phyloP scores from a whole-genome alignment of 1,140 invertebrate species.

The Dysdera silvatica region DNA sequence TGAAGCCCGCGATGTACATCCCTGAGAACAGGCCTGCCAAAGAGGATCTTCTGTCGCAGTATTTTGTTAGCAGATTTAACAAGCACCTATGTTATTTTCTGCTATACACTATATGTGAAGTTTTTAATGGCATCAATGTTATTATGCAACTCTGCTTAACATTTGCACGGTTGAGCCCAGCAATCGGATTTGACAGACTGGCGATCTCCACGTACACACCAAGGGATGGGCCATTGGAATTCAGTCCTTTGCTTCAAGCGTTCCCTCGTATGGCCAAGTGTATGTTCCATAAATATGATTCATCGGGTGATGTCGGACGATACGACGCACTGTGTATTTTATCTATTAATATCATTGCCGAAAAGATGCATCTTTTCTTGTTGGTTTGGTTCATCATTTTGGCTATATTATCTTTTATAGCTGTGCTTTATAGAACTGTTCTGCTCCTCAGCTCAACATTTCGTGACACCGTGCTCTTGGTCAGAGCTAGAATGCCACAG shows the following conservation, averaged over 20 bases:
- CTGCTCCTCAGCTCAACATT: constrained; percentile 48
- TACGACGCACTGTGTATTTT: constrained; percentile 73
- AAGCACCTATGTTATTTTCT: constrained; percentile 79
- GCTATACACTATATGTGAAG: constrained; percentile 75
- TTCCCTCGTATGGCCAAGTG: constrained; percentile 85
- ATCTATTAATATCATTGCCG: constrained; percentile 75
- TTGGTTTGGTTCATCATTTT: constrained; percentile 79
- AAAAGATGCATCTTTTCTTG: constrained; percentile 71
- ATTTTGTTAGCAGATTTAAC: constrained; percentile 67
- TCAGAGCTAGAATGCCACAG: constrained; percentile 23
- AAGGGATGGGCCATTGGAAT: constrained; percentile 61
- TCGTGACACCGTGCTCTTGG: constrained; percentile 14
- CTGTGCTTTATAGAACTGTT: constrained; percentile 69
- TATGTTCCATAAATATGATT: constrained; percentile 83
- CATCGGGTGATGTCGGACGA: constrained; percentile 55
- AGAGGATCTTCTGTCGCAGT: constrained; percentile 71
- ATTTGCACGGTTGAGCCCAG: constrained; percentile 45
- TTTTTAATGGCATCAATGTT: constrained; percentile 42
- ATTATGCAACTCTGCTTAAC: constrained; percentile 47
- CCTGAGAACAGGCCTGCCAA: constrained; percentile 63
- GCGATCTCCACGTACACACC: constrained; percentile 61
- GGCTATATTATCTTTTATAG: constrained; percentile 54
- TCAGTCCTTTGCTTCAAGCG: constrained; percentile 55
- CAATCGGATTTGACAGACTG: constrained; percentile 46
- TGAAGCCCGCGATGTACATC: constrained; percentile 22